Conservation (phyloP, 2,797 vertebrate genomes). For the Psittacula derbiana region DNA sequence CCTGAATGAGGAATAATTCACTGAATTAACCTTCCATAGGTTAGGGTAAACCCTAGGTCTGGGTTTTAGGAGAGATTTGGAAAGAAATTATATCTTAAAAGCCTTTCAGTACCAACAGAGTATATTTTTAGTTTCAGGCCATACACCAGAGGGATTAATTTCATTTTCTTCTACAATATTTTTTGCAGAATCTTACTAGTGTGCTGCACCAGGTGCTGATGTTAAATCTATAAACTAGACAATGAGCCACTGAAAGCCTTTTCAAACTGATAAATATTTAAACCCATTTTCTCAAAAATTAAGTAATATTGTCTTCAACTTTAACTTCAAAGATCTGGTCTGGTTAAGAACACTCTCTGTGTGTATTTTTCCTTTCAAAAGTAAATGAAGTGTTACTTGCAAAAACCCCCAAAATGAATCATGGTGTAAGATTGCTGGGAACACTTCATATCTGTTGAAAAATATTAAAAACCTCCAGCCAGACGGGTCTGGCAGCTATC, state of each 20-base stretch:
- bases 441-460: neutral
- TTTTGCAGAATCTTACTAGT: neutral
- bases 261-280: neutral
- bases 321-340: neutral
- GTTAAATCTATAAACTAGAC: neutral
- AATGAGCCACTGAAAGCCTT: neutral
- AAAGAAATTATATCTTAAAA: neutral
- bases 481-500: neutral
- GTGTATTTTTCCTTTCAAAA: neutral
- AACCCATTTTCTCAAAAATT: neutral
- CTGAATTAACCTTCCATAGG: neutral
- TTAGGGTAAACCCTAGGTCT: neutral
- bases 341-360: neutral
- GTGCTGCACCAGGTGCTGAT: neutral
- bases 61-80: neutral
- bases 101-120: neutral
- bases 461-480: accelerated
- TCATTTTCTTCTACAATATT: neutral
- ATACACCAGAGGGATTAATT: neutral
- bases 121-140: neutral
- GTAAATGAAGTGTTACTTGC: neutral
- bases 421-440: neutral
- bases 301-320: neutral
- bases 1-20: neutral
- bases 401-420: neutral